phyloP scores from a whole-genome alignment of 2,113 vertebrate species.

The Corythornis vintsioides region DNA sequence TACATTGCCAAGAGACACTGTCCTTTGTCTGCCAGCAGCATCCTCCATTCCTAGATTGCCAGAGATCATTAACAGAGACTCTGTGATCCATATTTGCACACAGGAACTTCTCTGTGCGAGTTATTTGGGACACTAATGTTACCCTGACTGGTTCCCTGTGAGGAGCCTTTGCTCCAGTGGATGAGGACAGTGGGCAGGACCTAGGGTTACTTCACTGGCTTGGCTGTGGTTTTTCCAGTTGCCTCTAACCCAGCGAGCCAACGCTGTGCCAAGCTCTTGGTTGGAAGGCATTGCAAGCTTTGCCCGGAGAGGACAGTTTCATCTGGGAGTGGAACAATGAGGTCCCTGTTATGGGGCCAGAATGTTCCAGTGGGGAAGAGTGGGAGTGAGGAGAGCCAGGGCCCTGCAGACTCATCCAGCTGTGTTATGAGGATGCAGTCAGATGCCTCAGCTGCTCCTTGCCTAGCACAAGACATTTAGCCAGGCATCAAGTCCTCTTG shows the following conservation, averaged over 20 bases:
- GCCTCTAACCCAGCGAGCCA: not conserved
- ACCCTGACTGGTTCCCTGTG: not conserved
- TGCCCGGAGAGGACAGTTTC: not conserved
- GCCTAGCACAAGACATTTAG: not conserved
- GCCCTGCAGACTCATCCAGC: not conserved
- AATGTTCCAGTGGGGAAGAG: not conserved
- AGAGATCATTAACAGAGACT: not conserved
- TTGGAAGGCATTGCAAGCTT: not conserved
- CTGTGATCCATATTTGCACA: accelerated
- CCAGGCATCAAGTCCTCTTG: not conserved
- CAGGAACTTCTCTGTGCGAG: not conserved
- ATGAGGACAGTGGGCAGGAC: not conserved
- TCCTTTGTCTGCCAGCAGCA: not conserved
- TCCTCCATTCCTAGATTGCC: not conserved
- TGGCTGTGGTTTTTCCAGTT: not conserved
- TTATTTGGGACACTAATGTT: not conserved
- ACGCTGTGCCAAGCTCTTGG: not conserved
- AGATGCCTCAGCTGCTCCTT: not conserved
- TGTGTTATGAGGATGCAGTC: accelerated
- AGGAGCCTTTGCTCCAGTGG: not conserved
- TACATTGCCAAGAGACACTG: not conserved
- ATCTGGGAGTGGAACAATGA: not conserved
- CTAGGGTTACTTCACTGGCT: not conserved
- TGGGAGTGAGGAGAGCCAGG: not conserved
- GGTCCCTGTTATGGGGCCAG: not conserved